These are phyloP conservation scores for Guaruba guarouba DNA, from an alignment of 2,113 vertebrate species.

Conservation along the genomic window DNA sequence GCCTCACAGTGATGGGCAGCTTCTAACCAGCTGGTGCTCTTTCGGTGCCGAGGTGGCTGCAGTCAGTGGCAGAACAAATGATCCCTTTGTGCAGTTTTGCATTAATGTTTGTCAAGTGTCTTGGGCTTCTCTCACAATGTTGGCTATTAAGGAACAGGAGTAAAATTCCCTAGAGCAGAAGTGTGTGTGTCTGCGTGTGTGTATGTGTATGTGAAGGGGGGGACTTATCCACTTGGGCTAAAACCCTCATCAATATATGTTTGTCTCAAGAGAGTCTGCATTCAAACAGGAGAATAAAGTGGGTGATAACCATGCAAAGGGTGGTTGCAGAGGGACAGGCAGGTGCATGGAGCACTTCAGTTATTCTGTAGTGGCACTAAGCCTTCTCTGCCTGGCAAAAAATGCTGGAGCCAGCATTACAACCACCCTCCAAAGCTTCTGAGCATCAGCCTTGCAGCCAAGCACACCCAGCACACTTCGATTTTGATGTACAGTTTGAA, in stretches of 20 bases:
- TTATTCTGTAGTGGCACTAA: neutral
- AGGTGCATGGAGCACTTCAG: neutral
- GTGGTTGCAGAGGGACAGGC: neutral
- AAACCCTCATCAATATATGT: neutral
- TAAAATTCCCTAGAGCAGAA: slow-evolving; percentile 45
- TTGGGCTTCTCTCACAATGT: neutral
- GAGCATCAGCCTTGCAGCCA: slow-evolving; percentile 71
- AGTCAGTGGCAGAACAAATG: slow-evolving; percentile 38
- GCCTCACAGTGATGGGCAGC: slow-evolving; percentile 15
- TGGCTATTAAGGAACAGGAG: slow-evolving; percentile 40
- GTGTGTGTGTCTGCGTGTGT: neutral
- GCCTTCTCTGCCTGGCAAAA: neutral
- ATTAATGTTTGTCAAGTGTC: slow-evolving; percentile 59
- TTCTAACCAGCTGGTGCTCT: slow-evolving; percentile 27
- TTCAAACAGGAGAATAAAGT: neutral
- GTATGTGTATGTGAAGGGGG: neutral
- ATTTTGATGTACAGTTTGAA: slow-evolving; percentile 96
- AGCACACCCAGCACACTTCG: slow-evolving; percentile 75
- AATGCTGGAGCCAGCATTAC: slow-evolving; percentile 25
- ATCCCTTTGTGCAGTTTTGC: slow-evolving; percentile 55
- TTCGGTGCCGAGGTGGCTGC: slow-evolving; percentile 1
- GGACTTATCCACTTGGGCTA: slow-evolving; percentile 31
- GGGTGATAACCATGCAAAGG: neutral
- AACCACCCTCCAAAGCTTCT: slow-evolving; percentile 20
- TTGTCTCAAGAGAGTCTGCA: neutral